Evolutionary conservation across 2,888 invertebrate genomes (phyloP), one percentile per base, ranked within the genome.

Genomic region (Standfussiana lucernea): DNA sequence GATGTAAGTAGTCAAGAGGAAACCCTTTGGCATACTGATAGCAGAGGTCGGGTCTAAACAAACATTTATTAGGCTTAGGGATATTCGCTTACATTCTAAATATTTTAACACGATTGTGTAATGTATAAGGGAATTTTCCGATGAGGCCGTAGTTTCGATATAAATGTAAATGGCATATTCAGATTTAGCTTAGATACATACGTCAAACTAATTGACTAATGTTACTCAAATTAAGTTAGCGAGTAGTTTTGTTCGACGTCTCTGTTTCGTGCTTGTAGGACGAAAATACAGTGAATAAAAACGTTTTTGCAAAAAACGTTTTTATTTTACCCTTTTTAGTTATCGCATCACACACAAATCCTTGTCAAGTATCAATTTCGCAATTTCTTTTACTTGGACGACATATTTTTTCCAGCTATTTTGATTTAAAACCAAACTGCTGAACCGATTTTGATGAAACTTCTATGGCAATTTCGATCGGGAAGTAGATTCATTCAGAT

Each of bases 121-220:
- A 65, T 15, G 10, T 28, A 21, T 1, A 2, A 2, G 35, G 28
- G 50, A 75, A 28, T 53, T 53, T 75, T 50, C 62, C 18, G 3
- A 37, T 18, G 8, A 35, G 21, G 28, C 28, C 13, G 10, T 5
- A 53, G 4, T 64, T 64, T 75, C 13, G 1, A 45, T 53, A 24
- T 28, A 2, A 42, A 75, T 75, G 35, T 37, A 72, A 50, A 72
- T 53, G 18, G 18, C 56, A 42, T n/a, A 13, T 32, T 40, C 15
- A 32, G 18, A 47, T 47, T 45, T 28, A 61, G 28, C 37, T 47
- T 11, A 35, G 32, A 42, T n/a, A 32, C 13, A 5, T 21, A 45
- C 61, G 35, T 15, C 15, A 1, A 15, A 56, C 28, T n/a, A 59
- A 35, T 71, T 71, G n/a, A 11, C 4, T 35, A 35, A 32, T 15